Evolutionary conservation across 2,888 invertebrate genomes (phyloP).

Genomic region (Anaspis maculata): DNA sequence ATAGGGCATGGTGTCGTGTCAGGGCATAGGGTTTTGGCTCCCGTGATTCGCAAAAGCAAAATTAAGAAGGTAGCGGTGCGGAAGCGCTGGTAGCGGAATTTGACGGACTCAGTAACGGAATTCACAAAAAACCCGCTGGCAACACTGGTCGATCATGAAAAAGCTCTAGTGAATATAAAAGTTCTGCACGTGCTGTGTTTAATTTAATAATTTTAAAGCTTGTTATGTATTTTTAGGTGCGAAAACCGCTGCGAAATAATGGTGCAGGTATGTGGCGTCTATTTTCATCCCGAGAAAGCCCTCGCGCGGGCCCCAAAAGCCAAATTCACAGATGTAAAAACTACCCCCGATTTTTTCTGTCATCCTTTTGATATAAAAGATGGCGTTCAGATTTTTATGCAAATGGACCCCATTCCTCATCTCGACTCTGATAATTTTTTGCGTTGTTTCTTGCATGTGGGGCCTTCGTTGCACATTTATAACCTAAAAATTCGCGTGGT

Average conservation of each 20-base stretch:
- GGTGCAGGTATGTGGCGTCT: slow-evolving; percentile 31
- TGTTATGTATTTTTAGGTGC: slow-evolving; percentile 31
- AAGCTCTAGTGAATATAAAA: slow-evolving; percentile 32
- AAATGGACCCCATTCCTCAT: slow-evolving; percentile 25
- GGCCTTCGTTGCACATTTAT: too few relatives aligned
- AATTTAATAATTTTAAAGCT: slow-evolving; percentile 25
- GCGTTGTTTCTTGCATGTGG: too few relatives aligned
- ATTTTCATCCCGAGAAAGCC: slow-evolving; percentile 8
- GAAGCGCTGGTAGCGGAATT: too few relatives aligned
- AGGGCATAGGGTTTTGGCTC: too few relatives aligned
- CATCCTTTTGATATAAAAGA: slow-evolving; percentile 30
- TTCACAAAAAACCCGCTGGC: too few relatives aligned
- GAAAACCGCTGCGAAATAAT: slow-evolving; percentile 20
- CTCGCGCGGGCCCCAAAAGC: slow-evolving; percentile 8
- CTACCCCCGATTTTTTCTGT: slow-evolving; percentile 31
- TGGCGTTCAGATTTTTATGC: slow-evolving; percentile 37
- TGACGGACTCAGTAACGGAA: too few relatives aligned
- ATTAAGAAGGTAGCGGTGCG: too few relatives aligned
- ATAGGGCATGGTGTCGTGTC: too few relatives aligned
- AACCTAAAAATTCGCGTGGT: slow-evolving; percentile 18
- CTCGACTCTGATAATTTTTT: slow-evolving; percentile 9
- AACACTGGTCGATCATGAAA: too few relatives aligned
- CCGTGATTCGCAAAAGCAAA: too few relatives aligned
- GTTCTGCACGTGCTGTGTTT: slow-evolving; percentile 34
- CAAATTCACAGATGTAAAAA: slow-evolving; percentile 20